Base-by-base conservation (phyloP, 2,888 invertebrate species). In the Synergus umbraculus region DNA sequence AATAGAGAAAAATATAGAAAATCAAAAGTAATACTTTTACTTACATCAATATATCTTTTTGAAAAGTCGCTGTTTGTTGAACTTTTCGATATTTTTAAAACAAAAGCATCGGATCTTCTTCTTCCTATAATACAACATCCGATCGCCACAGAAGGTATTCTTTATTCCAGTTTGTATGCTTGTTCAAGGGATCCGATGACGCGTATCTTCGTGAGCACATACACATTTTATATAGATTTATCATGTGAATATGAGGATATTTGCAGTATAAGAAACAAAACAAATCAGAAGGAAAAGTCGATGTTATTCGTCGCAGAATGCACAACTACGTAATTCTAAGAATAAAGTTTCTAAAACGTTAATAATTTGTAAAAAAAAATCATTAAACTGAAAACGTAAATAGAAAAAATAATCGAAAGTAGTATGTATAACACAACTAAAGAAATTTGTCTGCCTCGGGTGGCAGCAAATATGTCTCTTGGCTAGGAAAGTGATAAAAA, bases 121-220 rank as follows among this genome's bases (percentile, higher is more conserved):
- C 41, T 66, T 66, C n/a, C n/a, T 66, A 66, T 66, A 41, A 43
- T n/a, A n/a, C 10, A 43, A 66, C 66, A 66, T 66, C 66, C 66
- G 43, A 66, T 41, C 41, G 41, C 18, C n/a, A 41, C 9, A 66
- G 8, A n/a, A 65, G n/a, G 22, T 63, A 63, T 22, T 63, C 60
- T 63, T 63, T 22, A 63, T 29, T 29, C 5, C 13, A 66, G 66
- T 43, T 66, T 66, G 66, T 10, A 66, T 66, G 66, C n/a, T 43
- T 41, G 41, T 43, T 66, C 66, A 41, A 66, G 10, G 15, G 43
- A 43, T 43, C 18, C 66, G 43, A 8, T 66, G 66, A 66, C 66
- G 9, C 15, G 18, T 43, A 66, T 15, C n/a, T 43, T 43, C 18
- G 66, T 18, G 66, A n/a, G n/a, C 10, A n/a, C 66, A 66, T 43